Base-by-base conservation (phyloP, 2,113 vertebrate genomes). In the Perca fluviatilis region DNA sequence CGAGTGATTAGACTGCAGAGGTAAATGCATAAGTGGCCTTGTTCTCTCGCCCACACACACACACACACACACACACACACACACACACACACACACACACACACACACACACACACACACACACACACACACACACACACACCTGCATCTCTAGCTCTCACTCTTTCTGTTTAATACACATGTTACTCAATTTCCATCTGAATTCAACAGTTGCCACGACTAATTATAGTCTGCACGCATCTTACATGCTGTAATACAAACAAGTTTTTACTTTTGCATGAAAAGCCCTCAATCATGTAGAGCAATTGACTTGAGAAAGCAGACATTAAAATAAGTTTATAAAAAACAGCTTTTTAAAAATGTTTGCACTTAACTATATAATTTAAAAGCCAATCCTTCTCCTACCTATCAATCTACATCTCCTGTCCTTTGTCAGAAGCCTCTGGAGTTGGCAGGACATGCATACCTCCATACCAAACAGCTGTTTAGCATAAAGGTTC, bases 401-500 rank as follows among this genome's bases (percentile, higher is more conserved):
- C 11, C 8, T 69, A 3, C 58, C 36, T 1, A 57, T 75, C 63
- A 25, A 30, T 43, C 58, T 47, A 18, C 7, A 74, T 78, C 16
- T 21, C 10, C 63, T 78, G 57, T 5, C 62, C 63, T 86, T 80
- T 64, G 61, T 49, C 18, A 68, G 51, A 51, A 69, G 33, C 23
- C 64, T 65, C 64, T 46, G 14, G 79, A 66, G 63, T 54, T 21
- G 19, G 12, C 14, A 33, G 16, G 27, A 79, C 57, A 77, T 18
- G 15, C 57, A 60, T 74, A 54, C 50, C 36, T 84, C 73, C 85
- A 91, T 84, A 75, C 27, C 67, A 90, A 93, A 70, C 65, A 90
- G 49, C 62, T 87, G 63, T 82, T 93, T 91, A 83, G 83, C 88
- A 91, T 90, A 90, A 0, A 84, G 68, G 71, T 74, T 80, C 82